Evolutionary conservation across 2,888 invertebrate species (phyloP).

Genomic region (Deilephila porcellus): DNA sequence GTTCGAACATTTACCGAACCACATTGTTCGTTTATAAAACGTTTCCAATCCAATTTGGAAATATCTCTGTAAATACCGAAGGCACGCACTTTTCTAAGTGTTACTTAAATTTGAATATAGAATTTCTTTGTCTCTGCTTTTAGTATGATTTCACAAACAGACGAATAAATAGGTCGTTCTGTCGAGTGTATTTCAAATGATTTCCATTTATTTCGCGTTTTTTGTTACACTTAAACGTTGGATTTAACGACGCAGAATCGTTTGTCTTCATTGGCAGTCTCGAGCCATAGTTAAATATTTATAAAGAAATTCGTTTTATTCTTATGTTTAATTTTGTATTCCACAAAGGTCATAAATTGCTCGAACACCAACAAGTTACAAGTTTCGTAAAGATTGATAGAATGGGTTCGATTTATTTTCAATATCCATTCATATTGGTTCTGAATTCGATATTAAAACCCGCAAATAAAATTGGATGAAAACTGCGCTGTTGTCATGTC

Average conservation of each 20-base stretch:
- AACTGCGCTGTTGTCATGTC: constrained; percentile 34
- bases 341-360: background rate
- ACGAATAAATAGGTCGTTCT: constrained; percentile 13
- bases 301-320: background rate
- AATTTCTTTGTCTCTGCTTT: background rate
- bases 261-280: background rate
- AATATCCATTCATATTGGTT: constrained; percentile 29
- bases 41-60: constrained; percentile 11
- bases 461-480: constrained; percentile 6
- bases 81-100: background rate
- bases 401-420: constrained; percentile 35
- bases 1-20: constrained; percentile 1
- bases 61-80: background rate
- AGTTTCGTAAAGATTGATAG: constrained; percentile 29
- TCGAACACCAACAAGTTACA: constrained; percentile 1
- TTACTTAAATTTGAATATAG: constrained; percentile 2
- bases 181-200: background rate
- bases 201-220: constrained; percentile 2
- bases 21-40: constrained; percentile 10
- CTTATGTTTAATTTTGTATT: background rate
- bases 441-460: constrained; percentile 9
- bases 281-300: background rate
- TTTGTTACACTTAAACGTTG: background rate
- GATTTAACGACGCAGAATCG: background rate
- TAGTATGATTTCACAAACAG: constrained; percentile 19